Percentiles rank a stretch among this genome's conserved stretches.
Evolutionary conservation across 2,888 invertebrate species (phyloP).

Genomic region (Paralinhomoeus sp.): DNA sequence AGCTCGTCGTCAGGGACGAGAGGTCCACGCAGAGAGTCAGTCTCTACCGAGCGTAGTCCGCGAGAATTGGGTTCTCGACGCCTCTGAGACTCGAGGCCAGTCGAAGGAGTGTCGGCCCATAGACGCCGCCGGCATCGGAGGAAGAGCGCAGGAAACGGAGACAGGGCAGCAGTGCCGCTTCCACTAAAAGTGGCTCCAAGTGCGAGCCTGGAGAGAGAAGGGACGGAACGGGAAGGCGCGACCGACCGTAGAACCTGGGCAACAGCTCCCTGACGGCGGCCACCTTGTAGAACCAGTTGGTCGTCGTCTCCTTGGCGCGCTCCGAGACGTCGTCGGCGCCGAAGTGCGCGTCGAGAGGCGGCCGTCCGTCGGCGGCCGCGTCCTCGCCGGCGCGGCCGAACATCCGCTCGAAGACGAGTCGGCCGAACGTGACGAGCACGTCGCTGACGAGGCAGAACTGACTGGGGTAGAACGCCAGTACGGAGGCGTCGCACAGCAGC

Average conservation of each 20-base stretch:
- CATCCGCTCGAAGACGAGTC: constrained; percentile 58
- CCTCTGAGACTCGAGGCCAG: constrained; percentile 67
- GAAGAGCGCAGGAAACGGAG: constrained; percentile 12
- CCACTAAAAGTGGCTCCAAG: constrained; percentile 9
- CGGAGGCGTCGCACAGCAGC: constrained; percentile 61
- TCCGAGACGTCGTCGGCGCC: constrained; percentile 47
- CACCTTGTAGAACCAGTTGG: constrained; percentile 97
- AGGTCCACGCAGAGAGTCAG: no score
- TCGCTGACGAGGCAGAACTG: constrained; percentile 91
- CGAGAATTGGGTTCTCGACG: constrained; percentile 71
- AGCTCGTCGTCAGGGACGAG: no score
- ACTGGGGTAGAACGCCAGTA: constrained; percentile 84
- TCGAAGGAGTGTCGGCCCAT: constrained; percentile 34
- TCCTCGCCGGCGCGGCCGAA: constrained; percentile 36
- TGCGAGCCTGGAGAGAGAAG: no score
- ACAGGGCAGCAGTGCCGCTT: constrained; percentile 11
- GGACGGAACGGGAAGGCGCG: no score
- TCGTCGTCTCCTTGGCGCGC: constrained; percentile 41
- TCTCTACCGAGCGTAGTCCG: constrained; percentile 62
- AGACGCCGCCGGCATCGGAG: neutral
- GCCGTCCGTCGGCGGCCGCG: neutral
- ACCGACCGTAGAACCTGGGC: constrained; percentile 48
- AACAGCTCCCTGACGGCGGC: constrained; percentile 83
- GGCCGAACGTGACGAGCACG: constrained; percentile 64
- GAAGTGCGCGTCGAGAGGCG: constrained; percentile 33